These are phyloP conservation scores for Brachyhypopomus gauderio DNA, from an alignment of 2,113 vertebrate genomes.

Conservation along the genomic window DNA sequence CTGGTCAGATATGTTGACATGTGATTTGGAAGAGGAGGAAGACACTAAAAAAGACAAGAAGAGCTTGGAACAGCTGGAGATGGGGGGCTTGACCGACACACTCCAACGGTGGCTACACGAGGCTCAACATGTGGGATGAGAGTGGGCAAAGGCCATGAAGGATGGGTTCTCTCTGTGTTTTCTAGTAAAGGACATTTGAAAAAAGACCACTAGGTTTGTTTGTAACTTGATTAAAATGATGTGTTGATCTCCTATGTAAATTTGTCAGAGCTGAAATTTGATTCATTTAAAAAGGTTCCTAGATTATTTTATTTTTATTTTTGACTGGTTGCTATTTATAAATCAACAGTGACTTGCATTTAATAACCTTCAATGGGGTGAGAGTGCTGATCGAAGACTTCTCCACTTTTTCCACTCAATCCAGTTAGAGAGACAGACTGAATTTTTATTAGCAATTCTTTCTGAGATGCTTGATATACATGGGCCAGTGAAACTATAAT, in stretches of 20 bases:
- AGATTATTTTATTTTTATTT: not conserved
- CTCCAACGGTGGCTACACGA: not conserved
- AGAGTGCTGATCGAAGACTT: no score
- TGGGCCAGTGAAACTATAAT: no score
- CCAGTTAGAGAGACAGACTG: no score
- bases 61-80: not conserved
- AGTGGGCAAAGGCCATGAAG: conserved; percentile 9
- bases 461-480: no score
- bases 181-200: conserved; percentile 30
- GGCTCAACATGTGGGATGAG: conserved; percentile 9
- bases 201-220: conserved; percentile 58
- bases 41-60: not conserved
- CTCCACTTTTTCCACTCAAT: no score
- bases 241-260: conserved; percentile 18
- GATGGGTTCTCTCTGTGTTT: conserved; percentile 13
- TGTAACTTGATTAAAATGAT: conserved; percentile 61
- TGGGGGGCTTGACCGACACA: not conserved
- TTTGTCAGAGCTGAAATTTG: conserved; percentile 9
- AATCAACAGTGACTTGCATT: not conserved
- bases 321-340: not conserved
- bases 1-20: conserved; percentile 46
- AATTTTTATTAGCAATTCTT: no score
- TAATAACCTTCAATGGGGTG: no score
- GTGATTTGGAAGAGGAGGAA: conserved; percentile 27
- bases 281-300: not conserved